phyloP scores from a whole-genome alignment of 2,888 invertebrate species.

The Agrochola macilenta region DNA sequence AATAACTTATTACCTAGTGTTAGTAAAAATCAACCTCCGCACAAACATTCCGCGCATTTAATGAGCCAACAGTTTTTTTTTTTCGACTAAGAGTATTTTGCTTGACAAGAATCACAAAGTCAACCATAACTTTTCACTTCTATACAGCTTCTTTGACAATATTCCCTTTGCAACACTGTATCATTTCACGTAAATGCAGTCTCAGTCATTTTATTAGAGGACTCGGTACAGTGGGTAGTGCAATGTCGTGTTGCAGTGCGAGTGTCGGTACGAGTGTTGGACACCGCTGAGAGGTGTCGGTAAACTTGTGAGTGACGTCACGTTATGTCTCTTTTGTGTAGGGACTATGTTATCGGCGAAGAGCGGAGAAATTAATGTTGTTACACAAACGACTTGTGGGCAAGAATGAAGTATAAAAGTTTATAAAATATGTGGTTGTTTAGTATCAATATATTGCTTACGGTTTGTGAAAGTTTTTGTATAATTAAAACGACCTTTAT shows the following conservation, averaged over 20 bases:
- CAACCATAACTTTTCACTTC: background rate
- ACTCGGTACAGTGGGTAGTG: constrained; percentile 12
- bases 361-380: background rate
- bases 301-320: constrained; percentile 40
- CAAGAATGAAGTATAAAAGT: background rate
- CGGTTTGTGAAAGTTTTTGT: background rate
- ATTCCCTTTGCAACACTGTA: constrained; percentile 11
- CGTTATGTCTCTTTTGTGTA: constrained; percentile 3
- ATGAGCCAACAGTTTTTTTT: background rate
- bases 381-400: background rate
- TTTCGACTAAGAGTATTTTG: background rate
- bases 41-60: too few relatives aligned
- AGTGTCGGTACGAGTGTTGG: constrained; percentile 27
- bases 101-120: background rate
- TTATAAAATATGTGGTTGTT: background rate
- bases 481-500: background rate
- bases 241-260: constrained; percentile 28
- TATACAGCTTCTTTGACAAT: background rate
- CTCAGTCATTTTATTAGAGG: constrained; percentile 10
- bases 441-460: too few relatives aligned
- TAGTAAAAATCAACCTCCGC: too few relatives aligned
- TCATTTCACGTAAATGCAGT: constrained; percentile 1
- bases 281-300: constrained; percentile 41
- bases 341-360: background rate
- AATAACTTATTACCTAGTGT: too few relatives aligned